Evolutionary conservation across 2,888 invertebrate genomes (phyloP).

Genomic region (Meta bourneti): DNA sequence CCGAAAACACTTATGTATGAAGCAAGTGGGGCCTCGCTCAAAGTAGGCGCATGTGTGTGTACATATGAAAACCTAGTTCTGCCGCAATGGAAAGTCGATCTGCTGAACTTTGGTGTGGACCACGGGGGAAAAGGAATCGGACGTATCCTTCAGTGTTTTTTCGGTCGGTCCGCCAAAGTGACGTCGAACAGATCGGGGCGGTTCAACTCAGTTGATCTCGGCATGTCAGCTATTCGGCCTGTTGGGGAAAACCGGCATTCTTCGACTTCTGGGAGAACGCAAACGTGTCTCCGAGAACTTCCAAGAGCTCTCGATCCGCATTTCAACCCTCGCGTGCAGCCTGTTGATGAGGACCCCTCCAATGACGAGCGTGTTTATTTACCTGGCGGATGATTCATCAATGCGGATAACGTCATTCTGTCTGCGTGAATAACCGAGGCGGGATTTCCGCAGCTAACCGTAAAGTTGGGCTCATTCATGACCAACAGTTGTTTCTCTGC

Average conservation of each 20-base stretch:
- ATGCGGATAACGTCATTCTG: constrained; percentile 38
- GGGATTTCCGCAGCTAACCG: constrained; percentile 42
- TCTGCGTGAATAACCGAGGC: constrained; percentile 52
- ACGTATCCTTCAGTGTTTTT: constrained; percentile 11
- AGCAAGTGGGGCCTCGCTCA: too few relatives aligned
- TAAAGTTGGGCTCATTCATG: constrained; percentile 14
- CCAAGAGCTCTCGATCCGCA: neutral
- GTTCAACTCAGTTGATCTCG: constrained; percentile 24
- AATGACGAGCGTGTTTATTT: constrained; percentile 25
- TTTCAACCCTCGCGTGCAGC: constrained; percentile 8
- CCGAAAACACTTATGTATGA: too few relatives aligned
- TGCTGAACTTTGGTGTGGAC: too few relatives aligned
- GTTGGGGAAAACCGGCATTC: constrained; percentile 30
- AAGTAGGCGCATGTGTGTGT: neutral
- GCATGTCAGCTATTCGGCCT: constrained; percentile 29
- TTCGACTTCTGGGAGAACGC: neutral
- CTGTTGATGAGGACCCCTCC: neutral
- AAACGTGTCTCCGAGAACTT: neutral
- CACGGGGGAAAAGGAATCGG: constrained; percentile 4
- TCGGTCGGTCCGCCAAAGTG: neutral
- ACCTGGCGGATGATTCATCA: constrained; percentile 38
- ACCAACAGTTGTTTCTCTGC: neutral
- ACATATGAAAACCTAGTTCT: neutral
- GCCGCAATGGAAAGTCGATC: constrained; percentile 47
- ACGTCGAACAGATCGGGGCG: constrained; percentile 9